Conservation (phyloP, 2,888 invertebrate species). For the Quadroppia sp. region DNA sequence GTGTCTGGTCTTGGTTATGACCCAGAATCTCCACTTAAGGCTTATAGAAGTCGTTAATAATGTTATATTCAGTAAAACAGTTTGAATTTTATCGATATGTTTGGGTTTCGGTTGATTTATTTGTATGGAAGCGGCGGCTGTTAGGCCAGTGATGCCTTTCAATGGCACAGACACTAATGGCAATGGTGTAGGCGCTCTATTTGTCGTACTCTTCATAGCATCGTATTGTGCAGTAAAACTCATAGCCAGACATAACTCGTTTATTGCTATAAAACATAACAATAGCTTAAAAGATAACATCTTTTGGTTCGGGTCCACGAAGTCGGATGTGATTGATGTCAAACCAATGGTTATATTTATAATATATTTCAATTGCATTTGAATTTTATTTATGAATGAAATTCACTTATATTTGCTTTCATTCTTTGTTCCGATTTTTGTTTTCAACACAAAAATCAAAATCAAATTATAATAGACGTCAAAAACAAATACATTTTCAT, state of each 20-base stretch:
- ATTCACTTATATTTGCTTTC: too few relatives aligned
- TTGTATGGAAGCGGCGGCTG: constrained; percentile 21
- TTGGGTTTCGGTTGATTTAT: constrained; percentile 26
- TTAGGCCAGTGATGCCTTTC: neutral
- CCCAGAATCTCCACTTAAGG: constrained; percentile 14
- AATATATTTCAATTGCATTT: too few relatives aligned
- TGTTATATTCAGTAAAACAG: constrained; percentile 20
- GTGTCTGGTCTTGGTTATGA: neutral
- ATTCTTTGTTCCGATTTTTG: too few relatives aligned
- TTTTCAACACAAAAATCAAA: too few relatives aligned
- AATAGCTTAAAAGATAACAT: constrained; percentile 11
- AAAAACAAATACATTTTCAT: too few relatives aligned
- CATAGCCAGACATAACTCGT: constrained; percentile 11
- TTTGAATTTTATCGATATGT: constrained; percentile 26
- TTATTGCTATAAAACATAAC: constrained; percentile 4
- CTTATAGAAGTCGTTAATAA: constrained; percentile 11
- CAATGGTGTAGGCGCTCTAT: neutral
- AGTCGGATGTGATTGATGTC: too few relatives aligned
- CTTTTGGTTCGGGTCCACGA: neutral
- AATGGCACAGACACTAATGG: neutral
- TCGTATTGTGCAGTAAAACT: constrained; percentile 14
- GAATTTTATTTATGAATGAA: too few relatives aligned
- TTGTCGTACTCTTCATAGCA: neutral
- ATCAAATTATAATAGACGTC: too few relatives aligned
- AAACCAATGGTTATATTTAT: too few relatives aligned